Evolutionary conservation across 2,888 invertebrate species (phyloP).

Genomic region (Cephus rjabovi): DNA sequence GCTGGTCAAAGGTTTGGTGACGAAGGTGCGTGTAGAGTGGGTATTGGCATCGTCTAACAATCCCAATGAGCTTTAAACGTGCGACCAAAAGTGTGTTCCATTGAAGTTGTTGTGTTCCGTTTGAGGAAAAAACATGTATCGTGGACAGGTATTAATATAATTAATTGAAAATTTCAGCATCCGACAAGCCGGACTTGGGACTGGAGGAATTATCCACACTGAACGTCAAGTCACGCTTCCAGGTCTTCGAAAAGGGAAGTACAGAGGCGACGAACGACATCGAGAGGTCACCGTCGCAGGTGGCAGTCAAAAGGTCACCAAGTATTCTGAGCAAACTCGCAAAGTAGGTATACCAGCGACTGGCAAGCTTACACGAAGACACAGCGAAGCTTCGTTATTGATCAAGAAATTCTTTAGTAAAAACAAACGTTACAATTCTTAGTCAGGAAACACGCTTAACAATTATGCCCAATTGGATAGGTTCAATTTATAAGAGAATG

Average conservation of each 20-base stretch:
- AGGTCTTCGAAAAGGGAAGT: slow-evolving; percentile 80
- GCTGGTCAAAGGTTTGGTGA: neutral
- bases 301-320: slow-evolving; percentile 76
- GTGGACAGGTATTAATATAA: neutral
- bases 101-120: neutral
- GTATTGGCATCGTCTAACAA: neutral
- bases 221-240: slow-evolving; percentile 87
- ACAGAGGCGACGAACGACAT: slow-evolving; percentile 66
- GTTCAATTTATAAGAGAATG: neutral
- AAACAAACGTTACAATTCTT: neutral
- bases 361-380: slow-evolving; percentile 2
- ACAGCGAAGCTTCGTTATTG: neutral
- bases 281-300: slow-evolving; percentile 68
- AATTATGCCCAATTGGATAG: neutral
- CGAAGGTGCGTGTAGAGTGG: neutral
- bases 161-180: slow-evolving; percentile 70
- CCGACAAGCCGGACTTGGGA: slow-evolving; percentile 87
- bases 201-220: slow-evolving; percentile 83
- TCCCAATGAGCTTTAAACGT: neutral
- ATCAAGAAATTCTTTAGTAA: neutral
- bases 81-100: neutral
- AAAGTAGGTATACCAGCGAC: slow-evolving; percentile 70
- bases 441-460: neutral
- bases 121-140: neutral
- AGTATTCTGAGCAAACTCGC: slow-evolving; percentile 85